Percentiles rank a stretch among this genome's conserved stretches.
Evolutionary conservation across 2,113 vertebrate species (phyloP).

Genomic region (Ptilonorhynchus violaceus): DNA sequence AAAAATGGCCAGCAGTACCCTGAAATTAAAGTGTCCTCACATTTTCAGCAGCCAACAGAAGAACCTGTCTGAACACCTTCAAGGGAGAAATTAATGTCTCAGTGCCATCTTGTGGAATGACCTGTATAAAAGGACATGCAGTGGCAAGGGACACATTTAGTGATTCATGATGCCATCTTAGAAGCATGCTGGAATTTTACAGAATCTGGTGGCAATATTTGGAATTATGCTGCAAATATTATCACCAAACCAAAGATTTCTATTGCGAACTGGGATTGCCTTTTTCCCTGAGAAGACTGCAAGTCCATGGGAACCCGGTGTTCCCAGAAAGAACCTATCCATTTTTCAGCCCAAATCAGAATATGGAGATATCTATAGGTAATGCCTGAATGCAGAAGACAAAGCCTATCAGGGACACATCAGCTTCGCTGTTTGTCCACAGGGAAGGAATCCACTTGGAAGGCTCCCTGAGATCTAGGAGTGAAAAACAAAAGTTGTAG

Average conservation of each 20-base stretch:
- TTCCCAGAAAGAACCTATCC: background rate
- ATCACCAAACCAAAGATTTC: background rate
- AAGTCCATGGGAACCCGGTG: rapidly evolving
- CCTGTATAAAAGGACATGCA: background rate
- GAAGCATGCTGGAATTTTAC: background rate
- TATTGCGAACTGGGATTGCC: background rate
- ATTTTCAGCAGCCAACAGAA: background rate
- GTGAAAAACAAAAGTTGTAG: background rate
- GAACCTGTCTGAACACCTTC: background rate
- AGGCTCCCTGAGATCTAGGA: background rate
- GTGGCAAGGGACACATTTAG: background rate
- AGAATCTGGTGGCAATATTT: background rate
- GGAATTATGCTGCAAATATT: background rate
- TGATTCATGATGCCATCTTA: background rate
- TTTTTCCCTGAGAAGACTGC: background rate
- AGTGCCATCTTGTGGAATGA: constrained; percentile 37
- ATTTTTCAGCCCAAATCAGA: background rate
- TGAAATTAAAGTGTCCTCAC: background rate
- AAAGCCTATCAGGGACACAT: background rate
- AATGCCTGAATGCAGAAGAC: background rate
- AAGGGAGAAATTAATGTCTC: background rate
- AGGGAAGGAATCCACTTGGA: background rate
- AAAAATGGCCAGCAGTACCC: background rate
- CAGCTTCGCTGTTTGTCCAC: background rate
- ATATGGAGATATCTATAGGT: background rate